These are phyloP conservation scores for Myotis planiceps DNA, from an alignment of 2,797 vertebrate species.

Conservation along the genomic window DNA sequence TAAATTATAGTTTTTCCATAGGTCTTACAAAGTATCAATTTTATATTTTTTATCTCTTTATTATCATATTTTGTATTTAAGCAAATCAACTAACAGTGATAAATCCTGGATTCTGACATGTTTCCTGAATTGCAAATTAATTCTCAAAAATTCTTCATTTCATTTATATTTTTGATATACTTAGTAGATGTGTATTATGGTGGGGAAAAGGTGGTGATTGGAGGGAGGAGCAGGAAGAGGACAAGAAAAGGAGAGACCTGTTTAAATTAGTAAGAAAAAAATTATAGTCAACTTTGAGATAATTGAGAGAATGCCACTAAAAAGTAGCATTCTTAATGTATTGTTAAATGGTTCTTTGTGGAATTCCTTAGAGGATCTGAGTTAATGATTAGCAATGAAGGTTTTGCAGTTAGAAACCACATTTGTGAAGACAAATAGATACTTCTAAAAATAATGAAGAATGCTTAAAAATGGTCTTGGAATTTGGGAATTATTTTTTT, in stretches of 20 bases:
- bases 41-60: constrained; percentile 29
- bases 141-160: constrained; percentile 4
- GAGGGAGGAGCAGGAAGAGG: background rate
- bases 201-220: background rate
- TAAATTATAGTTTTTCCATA: background rate
- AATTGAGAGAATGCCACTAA: background rate
- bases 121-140: constrained; percentile 38
- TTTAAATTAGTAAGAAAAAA: constrained; percentile 29
- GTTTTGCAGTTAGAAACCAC: constrained; percentile 36
- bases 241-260: background rate
- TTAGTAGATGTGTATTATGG: background rate
- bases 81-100: background rate
- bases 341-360: background rate
- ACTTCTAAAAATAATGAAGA: constrained; percentile 51
- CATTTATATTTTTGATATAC: background rate
- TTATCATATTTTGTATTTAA: constrained; percentile 18
- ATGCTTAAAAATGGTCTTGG: constrained; percentile 18
- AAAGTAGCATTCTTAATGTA: constrained; percentile 10
- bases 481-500: constrained; percentile 48
- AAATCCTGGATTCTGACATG: background rate
- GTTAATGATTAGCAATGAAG: constrained; percentile 32
- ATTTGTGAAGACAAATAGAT: constrained; percentile 25
- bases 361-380: background rate
- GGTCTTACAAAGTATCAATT: background rate
- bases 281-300: background rate